phyloP scores from a whole-genome alignment of 2,113 vertebrate species.

The Actenoides lindsayi region DNA sequence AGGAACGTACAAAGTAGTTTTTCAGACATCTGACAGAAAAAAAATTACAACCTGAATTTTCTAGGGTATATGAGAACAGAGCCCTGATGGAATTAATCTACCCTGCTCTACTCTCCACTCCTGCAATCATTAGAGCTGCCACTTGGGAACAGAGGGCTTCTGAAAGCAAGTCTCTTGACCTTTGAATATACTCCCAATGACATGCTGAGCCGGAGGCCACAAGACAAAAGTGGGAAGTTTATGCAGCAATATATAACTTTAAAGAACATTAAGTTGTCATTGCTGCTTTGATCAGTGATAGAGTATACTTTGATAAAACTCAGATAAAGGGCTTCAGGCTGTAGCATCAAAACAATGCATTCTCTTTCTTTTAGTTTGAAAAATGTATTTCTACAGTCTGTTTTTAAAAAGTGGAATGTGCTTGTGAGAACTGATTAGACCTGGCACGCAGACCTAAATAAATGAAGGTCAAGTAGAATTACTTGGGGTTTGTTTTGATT shows the following conservation, averaged over 20 bases:
- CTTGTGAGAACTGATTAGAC: conserved; percentile 43
- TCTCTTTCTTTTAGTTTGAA: conserved; percentile 31
- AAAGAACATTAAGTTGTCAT: conserved; percentile 62
- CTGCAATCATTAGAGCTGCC: neutral
- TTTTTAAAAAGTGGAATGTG: conserved; percentile 18
- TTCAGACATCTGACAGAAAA: neutral
- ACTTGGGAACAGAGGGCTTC: neutral
- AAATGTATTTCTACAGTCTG: conserved; percentile 52
- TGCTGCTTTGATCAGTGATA: conserved; percentile 68
- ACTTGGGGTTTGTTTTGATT: neutral
- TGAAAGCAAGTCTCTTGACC: conserved; percentile 31
- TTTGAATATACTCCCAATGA: conserved; percentile 49
- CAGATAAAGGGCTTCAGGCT: conserved; percentile 58
- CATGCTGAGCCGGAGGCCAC: conserved; percentile 22
- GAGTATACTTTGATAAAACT: conserved; percentile 58
- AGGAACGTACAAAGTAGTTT: neutral
- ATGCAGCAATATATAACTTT: conserved; percentile 49
- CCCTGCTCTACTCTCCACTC: neutral
- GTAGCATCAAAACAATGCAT: conserved; percentile 59
- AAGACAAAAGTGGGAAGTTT: conserved; percentile 58
- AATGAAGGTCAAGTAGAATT: conserved; percentile 57
- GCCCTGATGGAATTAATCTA: neutral
- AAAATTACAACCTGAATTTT: neutral
- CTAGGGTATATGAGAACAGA: neutral
- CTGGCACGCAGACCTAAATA: conserved; percentile 52